A percentile compares a stretch with the other conserved stretches of the same genome.
Evolutionary conservation across 2,888 invertebrate genomes (phyloP).

Genomic region (Carabus problematicus): DNA sequence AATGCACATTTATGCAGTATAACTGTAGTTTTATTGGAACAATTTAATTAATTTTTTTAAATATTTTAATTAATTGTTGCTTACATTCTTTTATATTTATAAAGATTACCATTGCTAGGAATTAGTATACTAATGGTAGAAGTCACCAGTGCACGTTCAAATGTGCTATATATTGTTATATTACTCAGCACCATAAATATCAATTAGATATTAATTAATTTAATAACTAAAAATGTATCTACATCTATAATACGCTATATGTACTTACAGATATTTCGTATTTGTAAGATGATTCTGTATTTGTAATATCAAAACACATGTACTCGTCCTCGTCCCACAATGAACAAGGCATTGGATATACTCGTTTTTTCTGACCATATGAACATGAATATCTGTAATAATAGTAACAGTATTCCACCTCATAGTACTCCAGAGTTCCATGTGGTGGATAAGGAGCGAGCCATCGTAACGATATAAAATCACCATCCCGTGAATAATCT

Average conservation of each 20-base stretch:
- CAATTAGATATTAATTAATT: too few species aligned
- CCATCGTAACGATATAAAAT: conserved; percentile 35
- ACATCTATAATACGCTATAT: neutral
- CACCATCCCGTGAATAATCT: conserved; percentile 20
- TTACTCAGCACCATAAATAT: too few species aligned
- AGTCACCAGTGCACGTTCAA: too few species aligned
- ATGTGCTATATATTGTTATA: too few species aligned
- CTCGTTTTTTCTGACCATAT: neutral
- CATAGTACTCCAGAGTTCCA: conserved; percentile 28
- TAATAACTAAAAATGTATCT: conserved; percentile 7
- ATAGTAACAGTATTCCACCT: conserved; percentile 8
- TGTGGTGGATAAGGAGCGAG: conserved; percentile 37
- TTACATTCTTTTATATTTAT: too few species aligned
- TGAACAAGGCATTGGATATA: conserved; percentile 2
- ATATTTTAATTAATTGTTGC: too few species aligned
- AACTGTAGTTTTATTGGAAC: too few species aligned
- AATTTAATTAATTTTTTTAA: too few species aligned
- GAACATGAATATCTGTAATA: neutral
- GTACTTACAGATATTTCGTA: conserved; percentile 25
- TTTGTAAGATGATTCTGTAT: neutral
- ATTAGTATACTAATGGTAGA: too few species aligned
- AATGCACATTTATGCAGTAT: neutral
- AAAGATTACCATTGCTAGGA: too few species aligned
- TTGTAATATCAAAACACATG: conserved; percentile 12
- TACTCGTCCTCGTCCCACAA: conserved; percentile 23